phyloP scores from a whole-genome alignment of 2,113 vertebrate species.

The Guaruba guarouba region DNA sequence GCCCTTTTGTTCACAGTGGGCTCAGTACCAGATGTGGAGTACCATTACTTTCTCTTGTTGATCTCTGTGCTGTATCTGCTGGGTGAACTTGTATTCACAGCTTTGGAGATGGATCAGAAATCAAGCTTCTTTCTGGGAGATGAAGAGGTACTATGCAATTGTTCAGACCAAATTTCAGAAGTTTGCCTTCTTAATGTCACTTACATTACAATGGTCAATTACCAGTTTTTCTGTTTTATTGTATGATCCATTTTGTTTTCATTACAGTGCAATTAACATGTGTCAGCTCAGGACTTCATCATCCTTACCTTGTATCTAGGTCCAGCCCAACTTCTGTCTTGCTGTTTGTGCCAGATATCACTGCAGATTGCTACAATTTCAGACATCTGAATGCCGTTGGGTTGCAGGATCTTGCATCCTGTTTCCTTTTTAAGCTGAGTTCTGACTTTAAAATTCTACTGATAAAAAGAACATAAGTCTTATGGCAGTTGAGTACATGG shows the following conservation, averaged over 20 bases:
- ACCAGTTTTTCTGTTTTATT: background rate
- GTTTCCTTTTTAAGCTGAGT: background rate
- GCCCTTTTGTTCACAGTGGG: background rate
- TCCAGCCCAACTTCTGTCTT: background rate
- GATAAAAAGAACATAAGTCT: background rate
- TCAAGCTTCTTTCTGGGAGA: background rate
- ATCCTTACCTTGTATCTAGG: background rate
- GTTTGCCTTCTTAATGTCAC: background rate
- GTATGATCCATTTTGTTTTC: background rate
- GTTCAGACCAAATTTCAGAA: background rate
- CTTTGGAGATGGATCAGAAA: background rate
- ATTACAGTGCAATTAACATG: background rate
- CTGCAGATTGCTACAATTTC: background rate
- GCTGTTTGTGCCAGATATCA: background rate
- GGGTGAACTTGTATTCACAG: accelerated
- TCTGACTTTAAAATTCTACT: background rate
- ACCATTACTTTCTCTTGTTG: accelerated
- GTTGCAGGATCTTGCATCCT: background rate
- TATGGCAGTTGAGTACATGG: background rate
- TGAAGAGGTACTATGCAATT: background rate
- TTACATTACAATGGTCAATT: accelerated
- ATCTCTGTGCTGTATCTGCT: accelerated
- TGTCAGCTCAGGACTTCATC: background rate
- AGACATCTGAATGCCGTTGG: background rate
- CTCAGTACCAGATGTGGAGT: background rate